These are phyloP conservation scores for Drosophila kepulauana DNA, from an alignment of 1,140 invertebrate genomes.

Conservation along the genomic window DNA sequence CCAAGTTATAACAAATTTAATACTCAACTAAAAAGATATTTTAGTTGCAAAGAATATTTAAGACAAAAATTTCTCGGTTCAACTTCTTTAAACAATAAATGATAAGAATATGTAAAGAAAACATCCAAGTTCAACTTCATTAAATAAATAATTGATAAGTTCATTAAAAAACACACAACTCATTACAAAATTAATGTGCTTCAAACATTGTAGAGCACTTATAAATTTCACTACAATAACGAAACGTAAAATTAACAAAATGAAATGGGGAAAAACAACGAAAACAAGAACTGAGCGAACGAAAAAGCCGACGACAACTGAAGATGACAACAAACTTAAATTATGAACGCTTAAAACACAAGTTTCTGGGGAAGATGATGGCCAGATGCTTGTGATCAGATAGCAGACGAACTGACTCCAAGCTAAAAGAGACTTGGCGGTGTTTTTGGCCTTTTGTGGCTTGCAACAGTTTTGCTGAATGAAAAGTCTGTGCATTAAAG, in stretches of 20 bases:
- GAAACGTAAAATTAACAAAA: slow-evolving; percentile 3
- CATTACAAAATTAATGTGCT: not conserved
- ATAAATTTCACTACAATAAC: slow-evolving; percentile 39
- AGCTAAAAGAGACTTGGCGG: not conserved
- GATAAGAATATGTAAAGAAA: too few relatives aligned
- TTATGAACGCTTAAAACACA: slow-evolving; percentile 73
- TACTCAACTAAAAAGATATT: too few relatives aligned
- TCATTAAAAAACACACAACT: not conserved
- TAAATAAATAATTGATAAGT: too few relatives aligned
- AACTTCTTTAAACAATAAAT: too few relatives aligned
- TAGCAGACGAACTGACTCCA: slow-evolving; percentile 33
- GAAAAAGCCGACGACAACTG: slow-evolving; percentile 39
- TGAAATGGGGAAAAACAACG: slow-evolving; percentile 14
- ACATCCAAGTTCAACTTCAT: too few relatives aligned
- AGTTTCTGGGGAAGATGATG: slow-evolving; percentile 74
- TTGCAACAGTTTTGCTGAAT: slow-evolving; percentile 57
- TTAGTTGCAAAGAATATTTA: too few relatives aligned
- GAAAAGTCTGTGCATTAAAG: slow-evolving; percentile 70
- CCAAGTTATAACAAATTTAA: too few relatives aligned
- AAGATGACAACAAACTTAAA: slow-evolving; percentile 76
- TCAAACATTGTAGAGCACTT: not conserved
- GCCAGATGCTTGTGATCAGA: slow-evolving; percentile 61
- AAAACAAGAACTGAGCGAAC: slow-evolving; percentile 36
- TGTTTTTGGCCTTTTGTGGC: slow-evolving; percentile 4
- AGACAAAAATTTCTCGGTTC: too few relatives aligned